Evolutionary conservation across 2,797 vertebrate species (phyloP).

Genomic region (Muscicapa comitata): DNA sequence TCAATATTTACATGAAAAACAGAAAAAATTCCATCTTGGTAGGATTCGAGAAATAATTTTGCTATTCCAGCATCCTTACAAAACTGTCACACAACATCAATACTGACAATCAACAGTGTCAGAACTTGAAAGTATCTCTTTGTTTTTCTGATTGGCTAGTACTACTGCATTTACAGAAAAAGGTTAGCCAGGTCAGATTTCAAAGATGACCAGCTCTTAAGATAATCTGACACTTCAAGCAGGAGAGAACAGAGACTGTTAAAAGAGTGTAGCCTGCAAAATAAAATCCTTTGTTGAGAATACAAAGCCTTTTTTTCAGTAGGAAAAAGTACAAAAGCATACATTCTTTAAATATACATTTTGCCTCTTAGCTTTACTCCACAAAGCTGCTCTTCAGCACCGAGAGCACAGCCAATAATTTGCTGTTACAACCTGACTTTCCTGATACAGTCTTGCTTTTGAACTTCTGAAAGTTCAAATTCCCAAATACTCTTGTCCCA

Average conservation of each 20-base stretch:
- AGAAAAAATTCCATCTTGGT: not conserved
- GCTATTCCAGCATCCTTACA: not conserved
- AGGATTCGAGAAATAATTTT: not conserved
- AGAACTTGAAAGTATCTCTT: not conserved
- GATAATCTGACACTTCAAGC: conserved; percentile 49
- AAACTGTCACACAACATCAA: not conserved
- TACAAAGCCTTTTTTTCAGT: conserved; percentile 37
- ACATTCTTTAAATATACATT: conserved; percentile 52
- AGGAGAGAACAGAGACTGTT: not conserved
- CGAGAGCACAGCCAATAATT: not conserved
- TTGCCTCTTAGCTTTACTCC: conserved; percentile 40
- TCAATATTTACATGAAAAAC: not conserved
- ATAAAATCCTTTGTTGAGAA: conserved; percentile 31
- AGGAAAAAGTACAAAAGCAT: conserved; percentile 9
- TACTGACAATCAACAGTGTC: not conserved
- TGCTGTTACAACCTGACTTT: not conserved
- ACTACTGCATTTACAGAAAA: not conserved
- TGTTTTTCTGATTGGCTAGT: not conserved
- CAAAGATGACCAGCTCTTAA: conserved; percentile 35
- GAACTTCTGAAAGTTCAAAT: conserved; percentile 10
- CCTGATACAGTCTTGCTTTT: not conserved
- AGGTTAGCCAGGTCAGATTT: conserved; percentile 32
- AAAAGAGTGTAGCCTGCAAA: conserved; percentile 26
- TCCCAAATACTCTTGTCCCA: not conserved
- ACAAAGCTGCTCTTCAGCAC: not conserved